Evolutionary conservation across 2,888 invertebrate genomes (phyloP), one percentile per base, ranked within the genome.

Genomic region (Thera britannica): DNA sequence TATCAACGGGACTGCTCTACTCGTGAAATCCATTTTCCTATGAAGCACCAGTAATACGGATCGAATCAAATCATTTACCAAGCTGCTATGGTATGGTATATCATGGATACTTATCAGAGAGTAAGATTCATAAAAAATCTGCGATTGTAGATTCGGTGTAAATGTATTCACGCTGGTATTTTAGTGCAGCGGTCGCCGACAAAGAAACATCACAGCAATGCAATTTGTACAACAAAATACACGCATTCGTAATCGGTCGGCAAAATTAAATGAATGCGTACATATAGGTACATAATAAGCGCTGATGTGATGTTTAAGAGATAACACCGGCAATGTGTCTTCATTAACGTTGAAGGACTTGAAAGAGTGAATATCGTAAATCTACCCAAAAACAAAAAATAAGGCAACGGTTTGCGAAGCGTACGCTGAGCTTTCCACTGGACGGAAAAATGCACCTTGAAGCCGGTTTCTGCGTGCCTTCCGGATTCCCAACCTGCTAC

Each of bases 401-500:
- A 81, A 79, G 74, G 73, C 78, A 79, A 77, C 81, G 78, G 82
- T 81, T 81, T 73, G 85, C 83, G 77, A 84, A 80, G 83, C 82
- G 86, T 82, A 81, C 87, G 85, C 83, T 86, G 85, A 88, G 90
- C 92, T 92, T 93, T 92, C 92, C 92, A 90, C 88, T 92, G 90
- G 91, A 90, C 88, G 91, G 92, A 93, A 92, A 93, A 92, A 92
- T 92, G 92, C 92, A 89, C 81, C 81, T 84, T 81, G 83, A 78
- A 92, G 91, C 92, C 92, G 92, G 92, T 93, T 92, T 90, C 83
- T 83, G 81, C 84, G 80, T 90, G 89, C 90, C 92, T 92, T 92
- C 92, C 92, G 92, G 92, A 92, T 92, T 92, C 92, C 89, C 92
- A 92, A 93, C 93, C 93, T 92, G 92, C 90, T 88, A 83, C 90